Base-by-base conservation (phyloP, 2,797 vertebrate genomes). In the Cynodonichthys magdalenae region DNA sequence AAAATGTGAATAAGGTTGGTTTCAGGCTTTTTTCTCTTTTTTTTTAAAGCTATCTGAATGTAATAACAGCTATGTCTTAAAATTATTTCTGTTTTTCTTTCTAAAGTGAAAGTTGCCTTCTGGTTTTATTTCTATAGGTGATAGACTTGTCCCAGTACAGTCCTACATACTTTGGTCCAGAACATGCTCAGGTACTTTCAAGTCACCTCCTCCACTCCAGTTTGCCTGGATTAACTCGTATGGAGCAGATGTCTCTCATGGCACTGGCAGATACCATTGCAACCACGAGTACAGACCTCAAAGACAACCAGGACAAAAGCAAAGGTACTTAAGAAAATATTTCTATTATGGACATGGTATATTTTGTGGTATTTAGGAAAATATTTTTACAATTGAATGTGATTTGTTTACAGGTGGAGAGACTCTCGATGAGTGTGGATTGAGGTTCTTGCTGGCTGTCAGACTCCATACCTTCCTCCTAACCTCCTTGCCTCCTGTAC, bases 241-340 rank as follows among this genome's bases (percentile, higher is more conserved):
- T 98, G 92, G 98, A 99, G 68, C 98, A 99, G 86, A 99, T 99
- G 98, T 98, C 95, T 45, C 84, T 99, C 69, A 97, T 99, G 96
- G 98, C 97, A 0, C 89, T 99, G 66, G 98, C 96, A 1, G 98
- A 99, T 89, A 99, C 97, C 45, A 95, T 99, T 54, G 95, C 97
- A 54, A 96, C 96, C 66, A 98, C 95, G 66, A 98, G 96, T 90
- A 99, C 96, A 46, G 96, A 98, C 83, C 94, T 98, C 59, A 93
- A 95, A 74, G 95, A 96, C 84, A 96, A 94, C 89, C 95, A 96
- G 86, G 94, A 94, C 78, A 95, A 93, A 79, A 94, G 83, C 85
- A 94, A 97, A 92, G 87, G 90, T 91, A 77, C 55, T 1, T 36
- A 15, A 59, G 24, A 3, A 51, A 27, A 11, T 4, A 56, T 57